Conservation (phyloP, 2,797 vertebrate species). For the Tapirus indicus region DNA sequence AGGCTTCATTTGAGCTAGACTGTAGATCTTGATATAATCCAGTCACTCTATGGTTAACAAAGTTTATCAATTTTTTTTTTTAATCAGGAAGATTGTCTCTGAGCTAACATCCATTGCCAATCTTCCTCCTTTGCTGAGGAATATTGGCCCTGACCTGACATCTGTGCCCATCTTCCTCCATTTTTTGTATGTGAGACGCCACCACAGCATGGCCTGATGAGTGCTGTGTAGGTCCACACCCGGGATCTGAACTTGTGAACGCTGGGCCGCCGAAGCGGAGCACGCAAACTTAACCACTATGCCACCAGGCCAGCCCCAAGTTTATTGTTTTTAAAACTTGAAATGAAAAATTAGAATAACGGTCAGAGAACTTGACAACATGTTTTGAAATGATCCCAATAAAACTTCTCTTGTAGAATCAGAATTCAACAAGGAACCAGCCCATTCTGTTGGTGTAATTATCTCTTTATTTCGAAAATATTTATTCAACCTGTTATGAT, state of each 20-base stretch:
- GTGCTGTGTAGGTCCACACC: no score
- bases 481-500: background rate
- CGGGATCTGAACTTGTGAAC: no score
- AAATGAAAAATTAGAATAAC: conserved; percentile 5
- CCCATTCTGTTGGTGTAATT: background rate
- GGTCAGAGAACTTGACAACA: background rate
- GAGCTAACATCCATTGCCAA: no score
- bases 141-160: no score
- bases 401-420: background rate
- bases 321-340: conserved; percentile 28
- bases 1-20: background rate
- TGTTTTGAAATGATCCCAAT: background rate
- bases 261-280: no score
- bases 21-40: background rate
- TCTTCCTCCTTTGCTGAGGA: no score
- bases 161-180: no score
- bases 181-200: no score
- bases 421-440: conserved; percentile 11
- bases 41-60: background rate
- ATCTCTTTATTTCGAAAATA: conserved; percentile 35
- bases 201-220: no score
- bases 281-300: no score
- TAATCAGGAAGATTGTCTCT: no score
- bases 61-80: background rate
- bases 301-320: background rate